phyloP scores from a whole-genome alignment of 2,888 invertebrate genomes.

The Cosmopolites sordidus region DNA sequence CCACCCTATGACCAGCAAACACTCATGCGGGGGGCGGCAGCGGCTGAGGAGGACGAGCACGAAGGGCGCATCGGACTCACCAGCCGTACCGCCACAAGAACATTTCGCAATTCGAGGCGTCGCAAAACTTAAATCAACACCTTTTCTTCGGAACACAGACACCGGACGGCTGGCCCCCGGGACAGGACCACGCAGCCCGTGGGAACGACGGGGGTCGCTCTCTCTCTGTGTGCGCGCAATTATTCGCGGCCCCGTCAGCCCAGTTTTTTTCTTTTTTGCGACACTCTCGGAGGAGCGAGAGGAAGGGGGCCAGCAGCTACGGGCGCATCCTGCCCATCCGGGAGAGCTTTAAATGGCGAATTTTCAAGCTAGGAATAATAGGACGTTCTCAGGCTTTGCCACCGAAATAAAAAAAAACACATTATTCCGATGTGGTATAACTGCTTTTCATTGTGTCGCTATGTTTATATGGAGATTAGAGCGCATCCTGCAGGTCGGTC shows the following conservation, averaged over 20 bases:
- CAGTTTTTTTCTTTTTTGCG: slow-evolving; percentile 4
- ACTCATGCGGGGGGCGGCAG: too few relatives aligned
- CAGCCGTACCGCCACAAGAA: slow-evolving; percentile 29
- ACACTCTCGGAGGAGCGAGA: background rate
- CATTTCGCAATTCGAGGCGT: slow-evolving; percentile 35
- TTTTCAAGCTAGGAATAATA: background rate
- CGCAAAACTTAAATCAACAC: slow-evolving; percentile 41
- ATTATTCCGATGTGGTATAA: too few relatives aligned
- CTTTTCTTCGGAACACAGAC: slow-evolving; percentile 30
- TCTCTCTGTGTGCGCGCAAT: slow-evolving; percentile 1
- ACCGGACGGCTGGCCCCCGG: background rate
- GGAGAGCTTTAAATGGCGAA: background rate
- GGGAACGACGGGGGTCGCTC: background rate
- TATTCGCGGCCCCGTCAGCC: slow-evolving; percentile 14
- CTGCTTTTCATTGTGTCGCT: too few relatives aligned
- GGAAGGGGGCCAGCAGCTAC: background rate
- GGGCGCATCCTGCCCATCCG: background rate
- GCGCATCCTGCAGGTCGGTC: too few relatives aligned
- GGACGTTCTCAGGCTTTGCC: too few relatives aligned
- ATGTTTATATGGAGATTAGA: too few relatives aligned
- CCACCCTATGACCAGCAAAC: too few relatives aligned
- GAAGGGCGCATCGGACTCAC: slow-evolving; percentile 25
- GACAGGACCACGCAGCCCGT: slow-evolving; percentile 8
- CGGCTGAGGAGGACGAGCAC: slow-evolving; percentile 8
- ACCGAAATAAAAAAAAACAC: too few relatives aligned